A percentile compares a stretch with the other conserved stretches of the same genome.
Conservation (phyloP, 2,797 vertebrate genomes). For the Lutjanus campechanus region DNA sequence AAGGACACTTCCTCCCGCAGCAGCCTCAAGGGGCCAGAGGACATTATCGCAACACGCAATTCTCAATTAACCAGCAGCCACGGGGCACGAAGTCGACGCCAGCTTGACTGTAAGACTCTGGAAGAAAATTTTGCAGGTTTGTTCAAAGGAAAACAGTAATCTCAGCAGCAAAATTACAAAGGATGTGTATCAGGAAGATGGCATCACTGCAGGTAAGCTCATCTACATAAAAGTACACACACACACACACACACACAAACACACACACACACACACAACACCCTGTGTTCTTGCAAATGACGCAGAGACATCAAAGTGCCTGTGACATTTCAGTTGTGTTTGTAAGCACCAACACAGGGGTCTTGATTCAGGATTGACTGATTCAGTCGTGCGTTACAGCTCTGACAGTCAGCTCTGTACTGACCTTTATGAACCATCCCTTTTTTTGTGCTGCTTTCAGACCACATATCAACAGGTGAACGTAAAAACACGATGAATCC, state of each 20-base stretch:
- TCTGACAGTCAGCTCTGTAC: constrained; percentile 12
- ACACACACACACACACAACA: not conserved
- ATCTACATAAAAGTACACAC: constrained; percentile 9
- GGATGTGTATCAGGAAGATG: not conserved
- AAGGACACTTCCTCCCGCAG: not conserved
- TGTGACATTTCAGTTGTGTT: constrained; percentile 60
- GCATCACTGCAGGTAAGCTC: constrained; percentile 10
- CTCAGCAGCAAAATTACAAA: not conserved
- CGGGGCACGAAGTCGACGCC: constrained; percentile 2
- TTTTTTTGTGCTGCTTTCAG: constrained; percentile 16
- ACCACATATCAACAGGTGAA: not conserved
- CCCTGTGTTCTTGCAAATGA: constrained; percentile 21
- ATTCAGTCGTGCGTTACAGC: not conserved
- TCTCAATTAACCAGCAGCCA: constrained; percentile 13
- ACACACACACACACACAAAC: too few species aligned
- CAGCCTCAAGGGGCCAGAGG: not conserved
- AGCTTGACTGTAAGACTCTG: not conserved
- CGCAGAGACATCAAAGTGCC: constrained; percentile 47
- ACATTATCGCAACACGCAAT: constrained; percentile 26
- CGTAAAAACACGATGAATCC: not conserved
- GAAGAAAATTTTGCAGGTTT: not conserved
- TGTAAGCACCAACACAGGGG: constrained; percentile 19
- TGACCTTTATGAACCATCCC: constrained; percentile 33
- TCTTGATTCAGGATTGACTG: constrained; percentile 19
- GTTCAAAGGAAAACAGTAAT: constrained; percentile 7